A percentile compares a stretch with the other conserved stretches of the same genome.
Evolutionary conservation across 2,113 vertebrate genomes (phyloP).

Genomic region (Cinclus cinclus): DNA sequence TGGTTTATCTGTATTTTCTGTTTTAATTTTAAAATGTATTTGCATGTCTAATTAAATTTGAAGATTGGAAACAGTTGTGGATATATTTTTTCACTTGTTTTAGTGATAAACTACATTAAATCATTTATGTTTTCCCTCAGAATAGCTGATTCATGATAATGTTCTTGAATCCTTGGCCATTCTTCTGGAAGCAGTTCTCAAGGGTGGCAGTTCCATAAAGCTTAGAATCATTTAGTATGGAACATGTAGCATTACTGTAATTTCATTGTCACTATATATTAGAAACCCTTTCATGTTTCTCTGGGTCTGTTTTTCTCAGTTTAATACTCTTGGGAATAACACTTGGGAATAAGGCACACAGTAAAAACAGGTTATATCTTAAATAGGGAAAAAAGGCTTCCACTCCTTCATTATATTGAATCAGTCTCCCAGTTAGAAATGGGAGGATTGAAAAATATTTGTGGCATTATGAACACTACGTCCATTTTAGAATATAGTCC

Average conservation of each 20-base stretch:
- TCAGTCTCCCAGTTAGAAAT: neutral
- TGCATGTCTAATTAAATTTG: neutral
- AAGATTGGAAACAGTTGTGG: neutral
- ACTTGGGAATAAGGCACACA: neutral
- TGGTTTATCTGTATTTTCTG: neutral
- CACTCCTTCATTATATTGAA: neutral
- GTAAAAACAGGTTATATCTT: neutral
- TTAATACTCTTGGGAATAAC: neutral
- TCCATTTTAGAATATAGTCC: neutral
- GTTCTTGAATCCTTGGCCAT: neutral
- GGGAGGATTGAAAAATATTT: neutral
- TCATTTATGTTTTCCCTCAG: neutral
- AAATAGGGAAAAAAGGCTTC: neutral
- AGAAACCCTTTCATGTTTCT: neutral
- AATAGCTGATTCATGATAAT: neutral
- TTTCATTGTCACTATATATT: neutral
- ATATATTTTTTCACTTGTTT: neutral
- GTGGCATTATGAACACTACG: neutral
- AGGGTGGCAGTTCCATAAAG: neutral
- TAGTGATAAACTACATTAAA: neutral
- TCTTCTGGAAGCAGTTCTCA: neutral
- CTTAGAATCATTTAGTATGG: neutral
- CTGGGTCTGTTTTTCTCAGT: neutral
- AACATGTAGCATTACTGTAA: neutral
- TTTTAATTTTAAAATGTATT: neutral